Evolutionary conservation across 2,888 invertebrate genomes (phyloP), one percentile per base, ranked within the genome.

Genomic region (Ptychoptera albimana): DNA sequence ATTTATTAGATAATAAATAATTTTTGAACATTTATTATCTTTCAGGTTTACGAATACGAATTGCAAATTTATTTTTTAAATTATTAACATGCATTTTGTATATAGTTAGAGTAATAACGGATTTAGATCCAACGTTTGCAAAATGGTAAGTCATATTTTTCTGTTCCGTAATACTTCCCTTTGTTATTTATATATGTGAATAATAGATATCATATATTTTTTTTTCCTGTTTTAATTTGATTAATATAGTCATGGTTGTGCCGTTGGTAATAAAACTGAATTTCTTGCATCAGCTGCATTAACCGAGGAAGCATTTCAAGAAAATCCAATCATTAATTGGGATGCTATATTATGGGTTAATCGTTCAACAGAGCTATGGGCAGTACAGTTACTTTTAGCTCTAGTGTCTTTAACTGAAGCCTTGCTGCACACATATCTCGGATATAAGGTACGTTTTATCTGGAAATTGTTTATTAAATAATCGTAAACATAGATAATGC

Each of bases 31-130:
- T 5, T 5, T 23, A 46, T 42, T 50, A 46, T 39, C 57, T 77
- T 77, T 49, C 76, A 93, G 94, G 94, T 79, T 79, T 96, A 70
- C 83, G 94, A 65, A 94, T 97, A 71, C 86, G 97, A 63, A 86
- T 94, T 67, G 93, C 92, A 59, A 96, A 96, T 72, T 74, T 97
- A 69, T 82, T 94, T 72, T 88, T 96, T 75, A 97, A 97, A 73
- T 74, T 96, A 57, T 74, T 96, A 66, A 88, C 94, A 67, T 96
- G 96, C 72, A 77, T 92, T 66, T 77, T 97, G 64, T 97, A 97
- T 70, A 88, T 94, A 70, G 80, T 87, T 64, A 77, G 94, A 59
- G 93, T 93, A 53, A 77, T 87, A 63, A 81, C 84, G 59, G 93
- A 94, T 71, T 77, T 75, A 63, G 80, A 89, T 66, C 89, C 91